Percentiles rank a stretch among this genome's conserved stretches.
These are phyloP conservation scores for Vulpes vulpes DNA, from an alignment of 2,113 vertebrate species.

Conservation along the genomic window DNA sequence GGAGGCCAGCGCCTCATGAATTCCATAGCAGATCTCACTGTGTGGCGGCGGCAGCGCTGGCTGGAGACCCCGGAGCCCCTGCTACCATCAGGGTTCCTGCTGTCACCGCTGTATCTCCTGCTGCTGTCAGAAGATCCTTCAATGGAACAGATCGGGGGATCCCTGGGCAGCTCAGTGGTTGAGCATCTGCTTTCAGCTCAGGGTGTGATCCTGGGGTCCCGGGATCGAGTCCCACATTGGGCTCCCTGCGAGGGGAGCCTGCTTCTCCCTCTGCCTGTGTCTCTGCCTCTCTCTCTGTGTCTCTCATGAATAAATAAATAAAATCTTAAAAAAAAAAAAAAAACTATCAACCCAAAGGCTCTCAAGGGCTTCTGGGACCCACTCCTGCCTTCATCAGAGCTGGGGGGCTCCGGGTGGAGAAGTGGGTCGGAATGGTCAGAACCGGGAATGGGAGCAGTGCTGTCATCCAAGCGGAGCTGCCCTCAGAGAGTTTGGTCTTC, in stretches of 20 bases:
- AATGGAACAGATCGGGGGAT: rapidly evolving
- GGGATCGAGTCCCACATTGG: too few relatives aligned
- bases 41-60: rapidly evolving
- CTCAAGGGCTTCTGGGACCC: rapidly evolving
- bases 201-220: too few relatives aligned
- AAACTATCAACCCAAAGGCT: neutral
- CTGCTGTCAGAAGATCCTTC: neutral
- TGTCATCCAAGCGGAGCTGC: neutral
- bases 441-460: rapidly evolving
- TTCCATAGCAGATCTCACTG: rapidly evolving
- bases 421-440: rapidly evolving
- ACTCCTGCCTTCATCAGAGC: rapidly evolving
- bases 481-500: neutral
- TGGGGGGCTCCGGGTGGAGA: neutral
- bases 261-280: too few relatives aligned
- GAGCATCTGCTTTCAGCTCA: too few relatives aligned
- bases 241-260: too few relatives aligned
- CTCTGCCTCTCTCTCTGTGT: too few relatives aligned
- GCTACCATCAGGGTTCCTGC: rapidly evolving
- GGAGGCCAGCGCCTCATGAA: neutral
- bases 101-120: rapidly evolving
- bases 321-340: too few relatives aligned
- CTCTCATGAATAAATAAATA: too few relatives aligned
- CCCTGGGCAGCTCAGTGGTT: too few relatives aligned
- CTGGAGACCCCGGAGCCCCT: neutral